Evolutionary conservation across 2,113 vertebrate species (phyloP).

Genomic region (Centrocercus urophasianus): DNA sequence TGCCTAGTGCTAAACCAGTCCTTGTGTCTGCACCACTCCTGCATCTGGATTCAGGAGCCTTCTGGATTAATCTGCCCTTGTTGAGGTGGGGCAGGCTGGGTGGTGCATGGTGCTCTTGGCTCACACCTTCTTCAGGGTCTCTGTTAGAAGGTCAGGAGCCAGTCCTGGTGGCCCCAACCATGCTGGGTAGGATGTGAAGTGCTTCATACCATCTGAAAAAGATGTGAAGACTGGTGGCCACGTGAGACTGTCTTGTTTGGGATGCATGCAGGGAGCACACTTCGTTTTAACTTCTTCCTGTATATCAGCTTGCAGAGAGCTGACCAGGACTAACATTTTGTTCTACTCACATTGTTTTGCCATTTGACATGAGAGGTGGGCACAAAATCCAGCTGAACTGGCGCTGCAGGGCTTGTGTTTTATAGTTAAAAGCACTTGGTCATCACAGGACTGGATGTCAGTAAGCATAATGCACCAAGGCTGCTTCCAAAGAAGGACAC

Average conservation of each 20-base stretch:
- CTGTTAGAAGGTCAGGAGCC: background rate
- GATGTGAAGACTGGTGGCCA: background rate
- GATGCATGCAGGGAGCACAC: accelerated
- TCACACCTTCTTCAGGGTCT: background rate
- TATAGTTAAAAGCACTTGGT: background rate
- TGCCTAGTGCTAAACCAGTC: background rate
- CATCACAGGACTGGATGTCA: background rate
- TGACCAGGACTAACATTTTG: background rate
- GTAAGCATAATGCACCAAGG: background rate
- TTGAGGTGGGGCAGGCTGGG: background rate
- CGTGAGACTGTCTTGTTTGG: accelerated
- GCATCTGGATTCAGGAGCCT: background rate
- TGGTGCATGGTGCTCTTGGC: background rate
- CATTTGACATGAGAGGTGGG: background rate
- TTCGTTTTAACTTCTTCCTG: background rate
- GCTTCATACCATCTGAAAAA: background rate
- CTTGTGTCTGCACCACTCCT: background rate
- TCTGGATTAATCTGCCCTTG: background rate
- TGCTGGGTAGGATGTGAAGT: accelerated
- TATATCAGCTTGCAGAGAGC: accelerated
- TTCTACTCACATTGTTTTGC: background rate
- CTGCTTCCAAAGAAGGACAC: background rate
- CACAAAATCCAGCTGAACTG: background rate
- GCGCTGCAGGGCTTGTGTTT: background rate
- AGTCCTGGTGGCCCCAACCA: background rate